These are phyloP conservation scores for Agonopterix subpropinquella DNA, from an alignment of 2,888 invertebrate genomes.

Conservation along the genomic window DNA sequence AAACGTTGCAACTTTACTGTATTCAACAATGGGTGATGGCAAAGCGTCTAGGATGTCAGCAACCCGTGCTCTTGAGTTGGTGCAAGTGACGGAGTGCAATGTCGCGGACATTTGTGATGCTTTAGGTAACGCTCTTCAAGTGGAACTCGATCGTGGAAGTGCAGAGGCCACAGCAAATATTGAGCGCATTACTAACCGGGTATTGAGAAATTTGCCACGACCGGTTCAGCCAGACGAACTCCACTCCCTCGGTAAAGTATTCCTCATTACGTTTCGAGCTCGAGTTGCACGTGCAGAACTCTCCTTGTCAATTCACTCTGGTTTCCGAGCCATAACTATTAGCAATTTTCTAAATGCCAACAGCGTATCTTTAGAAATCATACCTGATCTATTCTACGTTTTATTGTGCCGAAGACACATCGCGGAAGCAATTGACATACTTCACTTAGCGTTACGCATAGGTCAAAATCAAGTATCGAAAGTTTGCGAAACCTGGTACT, in stretches of 20 bases:
- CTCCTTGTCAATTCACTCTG: slow-evolving; percentile 45
- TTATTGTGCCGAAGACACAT: slow-evolving; percentile 58
- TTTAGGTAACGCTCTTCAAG: slow-evolving; percentile 59
- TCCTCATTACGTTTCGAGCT: slow-evolving; percentile 56
- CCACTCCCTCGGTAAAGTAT: slow-evolving; percentile 58
- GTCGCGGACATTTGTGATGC: slow-evolving; percentile 59
- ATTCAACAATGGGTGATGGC: slow-evolving; percentile 45
- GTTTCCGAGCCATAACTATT: slow-evolving; percentile 52
- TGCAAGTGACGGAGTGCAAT: slow-evolving; percentile 48
- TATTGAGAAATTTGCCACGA: slow-evolving; percentile 36
- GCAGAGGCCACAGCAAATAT: slow-evolving; percentile 47
- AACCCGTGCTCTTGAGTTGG: slow-evolving; percentile 41
- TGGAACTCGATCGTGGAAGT: slow-evolving; percentile 57
- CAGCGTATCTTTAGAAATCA: slow-evolving; percentile 51
- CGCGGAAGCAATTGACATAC: slow-evolving; percentile 64
- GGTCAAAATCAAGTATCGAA: slow-evolving; percentile 29
- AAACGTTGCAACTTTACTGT: slow-evolving; percentile 50
- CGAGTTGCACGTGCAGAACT: slow-evolving; percentile 49
- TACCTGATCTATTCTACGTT: slow-evolving; percentile 61
- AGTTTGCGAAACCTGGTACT: slow-evolving; percentile 68
- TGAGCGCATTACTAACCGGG: slow-evolving; percentile 41
- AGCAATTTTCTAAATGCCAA: slow-evolving; percentile 59
- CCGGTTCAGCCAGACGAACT: slow-evolving; percentile 60
- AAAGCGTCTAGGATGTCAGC: slow-evolving; percentile 40
- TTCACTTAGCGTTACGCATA: slow-evolving; percentile 43